Base-by-base conservation (phyloP, 2,888 invertebrate genomes). In the Brassicogethes aeneus region DNA sequence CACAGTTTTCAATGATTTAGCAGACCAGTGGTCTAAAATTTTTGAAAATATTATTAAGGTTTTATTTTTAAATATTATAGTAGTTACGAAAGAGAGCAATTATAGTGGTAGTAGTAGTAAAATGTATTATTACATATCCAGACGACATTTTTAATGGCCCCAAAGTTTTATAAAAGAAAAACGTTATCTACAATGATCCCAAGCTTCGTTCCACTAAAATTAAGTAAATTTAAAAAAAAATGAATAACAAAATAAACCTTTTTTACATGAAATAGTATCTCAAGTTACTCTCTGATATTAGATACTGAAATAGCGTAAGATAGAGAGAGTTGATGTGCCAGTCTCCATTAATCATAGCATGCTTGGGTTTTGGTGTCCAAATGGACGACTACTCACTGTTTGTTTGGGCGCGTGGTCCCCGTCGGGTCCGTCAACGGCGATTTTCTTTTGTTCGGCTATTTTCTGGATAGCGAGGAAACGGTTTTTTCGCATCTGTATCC, bases 401-500 rank as follows among this genome's bases (percentile, higher is more conserved):
- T 80, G 83, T 74, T 82, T 82, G 65, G 83, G 86, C 53, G 81
- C 76, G 63, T 84, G 81, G 66, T 84, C 87, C 51, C 76, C 79
- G 60, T 79, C 79, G 2, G 82, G 78, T 53, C 84, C 85, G 65
- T 88, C 86, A 52, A 86, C 82, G 57, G 85, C 83, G 52, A 87
- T 74, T 71, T 90, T 90, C 75, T 91, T 90, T 71, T 91, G 88
- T 61, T 90, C 88, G 51, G 89, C 89, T 68, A 92, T 86, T 73
- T 92, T 92, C 68, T 91, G 90, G 60, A 89, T 84, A 45, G 87
- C 85, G 67, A 86, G 76, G 72, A 90, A 89, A 66, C 91, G 80
- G 70, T 89, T 91, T 74, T 93, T 91, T 66, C 92, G 79, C 90
- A 94, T 92, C 70, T 92, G 92, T 72, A 94, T 90, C 71, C 93